phyloP scores from a whole-genome alignment of 2,888 invertebrate species.

The Scaptomyza caliginosa region DNA sequence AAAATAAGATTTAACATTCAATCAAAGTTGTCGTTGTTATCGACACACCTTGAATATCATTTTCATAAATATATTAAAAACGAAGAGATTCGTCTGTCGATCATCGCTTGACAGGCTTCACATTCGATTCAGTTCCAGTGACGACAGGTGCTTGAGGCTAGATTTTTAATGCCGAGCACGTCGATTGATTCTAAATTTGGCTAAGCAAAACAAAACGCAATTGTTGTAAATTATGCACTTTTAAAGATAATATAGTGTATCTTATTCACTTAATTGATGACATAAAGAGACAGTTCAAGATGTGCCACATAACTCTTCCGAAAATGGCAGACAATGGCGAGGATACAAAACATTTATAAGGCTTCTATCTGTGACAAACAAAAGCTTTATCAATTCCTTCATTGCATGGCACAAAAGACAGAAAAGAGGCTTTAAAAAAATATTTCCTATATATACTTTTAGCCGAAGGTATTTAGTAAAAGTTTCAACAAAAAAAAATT shows the following conservation, averaged over 20 bases:
- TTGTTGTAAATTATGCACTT: conserved; percentile 63
- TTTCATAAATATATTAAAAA: conserved; percentile 6
- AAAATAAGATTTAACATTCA: background rate
- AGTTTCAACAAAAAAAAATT: background rate
- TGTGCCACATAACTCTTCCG: conserved; percentile 24
- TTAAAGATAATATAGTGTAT: too few relatives aligned
- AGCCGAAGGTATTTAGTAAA: background rate
- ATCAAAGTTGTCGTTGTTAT: conserved; percentile 1
- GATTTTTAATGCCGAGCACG: conserved; percentile 65
- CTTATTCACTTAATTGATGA: conserved; percentile 48
- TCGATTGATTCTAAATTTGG: conserved; percentile 68
- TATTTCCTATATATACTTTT: too few relatives aligned
- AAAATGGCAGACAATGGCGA: conserved; percentile 57
- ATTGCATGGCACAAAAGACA: background rate
- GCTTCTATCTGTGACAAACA: conserved; percentile 31
- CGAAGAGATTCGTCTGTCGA: conserved; percentile 36
- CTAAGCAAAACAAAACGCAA: conserved; percentile 60
- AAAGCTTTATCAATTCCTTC: conserved; percentile 3
- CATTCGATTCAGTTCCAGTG: conserved; percentile 19
- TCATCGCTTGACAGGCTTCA: conserved; percentile 54
- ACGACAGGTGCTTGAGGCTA: conserved; percentile 38
- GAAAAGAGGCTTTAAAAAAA: background rate
- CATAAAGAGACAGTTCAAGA: conserved; percentile 47
- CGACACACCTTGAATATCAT: conserved; percentile 19
- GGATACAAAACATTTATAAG: conserved; percentile 44